Conservation (phyloP, 2,113 vertebrate genomes). For the Nibea coibor region DNA sequence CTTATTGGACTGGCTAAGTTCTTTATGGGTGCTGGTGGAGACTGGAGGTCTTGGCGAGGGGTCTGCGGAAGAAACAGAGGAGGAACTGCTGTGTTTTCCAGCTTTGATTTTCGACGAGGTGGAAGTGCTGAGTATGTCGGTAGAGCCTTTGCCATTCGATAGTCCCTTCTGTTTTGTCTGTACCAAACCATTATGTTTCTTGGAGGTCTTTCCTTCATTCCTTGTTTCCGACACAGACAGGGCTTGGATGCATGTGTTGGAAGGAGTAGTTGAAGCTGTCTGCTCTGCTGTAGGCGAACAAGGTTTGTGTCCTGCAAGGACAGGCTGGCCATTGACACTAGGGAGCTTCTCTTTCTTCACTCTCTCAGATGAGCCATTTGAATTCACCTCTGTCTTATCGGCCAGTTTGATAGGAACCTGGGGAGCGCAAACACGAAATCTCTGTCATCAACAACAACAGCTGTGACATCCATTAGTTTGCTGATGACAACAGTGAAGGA, state of each 20-base stretch:
- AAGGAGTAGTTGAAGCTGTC: conserved; percentile 42
- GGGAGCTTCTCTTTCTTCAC: conserved; percentile 71
- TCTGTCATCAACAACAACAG: conserved; percentile 52
- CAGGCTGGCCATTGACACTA: conserved; percentile 57
- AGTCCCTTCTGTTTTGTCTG: conserved; percentile 84
- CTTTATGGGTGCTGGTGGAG: conserved; percentile 54
- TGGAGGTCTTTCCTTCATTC: conserved; percentile 81
- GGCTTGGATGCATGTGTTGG: conserved; percentile 42
- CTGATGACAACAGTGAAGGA: conserved; percentile 40
- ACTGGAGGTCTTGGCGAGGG: conserved; percentile 47
- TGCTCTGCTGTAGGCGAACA: conserved; percentile 57
- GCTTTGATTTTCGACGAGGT: conserved; percentile 89
- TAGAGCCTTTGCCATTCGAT: conserved; percentile 86
- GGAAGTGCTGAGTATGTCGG: conserved; percentile 85
- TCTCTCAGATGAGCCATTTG: conserved; percentile 70
- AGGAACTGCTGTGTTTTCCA: conserved; percentile 67
- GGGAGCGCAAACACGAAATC: conserved; percentile 57
- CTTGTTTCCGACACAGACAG: conserved; percentile 53
- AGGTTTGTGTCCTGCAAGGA: conserved; percentile 62
- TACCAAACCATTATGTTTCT: conserved; percentile 85
- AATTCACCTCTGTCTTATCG: conserved; percentile 77
- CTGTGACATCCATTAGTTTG: conserved; percentile 47
- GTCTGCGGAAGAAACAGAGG: conserved; percentile 58
- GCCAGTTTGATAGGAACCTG: conserved; percentile 81
- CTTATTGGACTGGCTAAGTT: conserved; percentile 53